Percentiles rank a stretch among this genome's conserved stretches.
Evolutionary conservation across 2,797 vertebrate genomes (phyloP).

Genomic region (Hypotaenidia philippensis): DNA sequence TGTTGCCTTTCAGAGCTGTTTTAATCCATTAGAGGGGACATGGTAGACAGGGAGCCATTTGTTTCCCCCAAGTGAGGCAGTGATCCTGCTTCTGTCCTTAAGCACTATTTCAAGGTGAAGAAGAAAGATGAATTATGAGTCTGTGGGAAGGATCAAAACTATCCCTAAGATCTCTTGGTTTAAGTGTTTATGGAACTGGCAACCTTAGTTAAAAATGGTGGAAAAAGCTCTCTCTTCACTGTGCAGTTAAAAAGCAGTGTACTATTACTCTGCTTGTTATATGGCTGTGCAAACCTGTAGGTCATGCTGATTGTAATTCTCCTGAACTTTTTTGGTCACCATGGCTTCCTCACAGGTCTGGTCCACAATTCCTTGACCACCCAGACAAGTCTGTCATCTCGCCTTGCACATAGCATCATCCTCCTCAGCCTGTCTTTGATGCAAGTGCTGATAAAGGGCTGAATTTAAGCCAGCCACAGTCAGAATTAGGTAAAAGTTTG

Average conservation of each 20-base stretch:
- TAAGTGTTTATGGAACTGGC: background rate
- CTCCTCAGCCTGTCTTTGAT: background rate
- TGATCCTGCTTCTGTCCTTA: background rate
- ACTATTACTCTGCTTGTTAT: background rate
- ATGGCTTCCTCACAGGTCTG: background rate
- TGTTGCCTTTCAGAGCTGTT: background rate
- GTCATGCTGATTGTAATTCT: background rate
- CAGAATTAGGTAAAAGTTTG: constrained; percentile 56
- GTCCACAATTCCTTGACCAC: background rate
- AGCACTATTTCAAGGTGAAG: background rate
- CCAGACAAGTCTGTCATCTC: background rate
- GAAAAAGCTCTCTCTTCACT: background rate
- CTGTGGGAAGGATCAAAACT: background rate
- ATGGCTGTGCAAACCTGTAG: background rate
- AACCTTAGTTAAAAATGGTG: background rate
- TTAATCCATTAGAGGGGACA: background rate
- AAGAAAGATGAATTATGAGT: background rate
- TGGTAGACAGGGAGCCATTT: background rate
- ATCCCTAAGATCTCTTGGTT: background rate
- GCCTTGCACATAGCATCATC: background rate
- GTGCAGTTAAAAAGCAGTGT: background rate
- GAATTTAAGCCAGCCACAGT: constrained; percentile 56
- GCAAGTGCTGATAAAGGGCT: constrained; percentile 53
- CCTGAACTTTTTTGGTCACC: background rate
- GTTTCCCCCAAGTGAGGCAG: background rate